A percentile compares a stretch with the other conserved stretches of the same genome.
Conservation (phyloP, 2,797 vertebrate genomes). For the Novumbra hubbsi region DNA sequence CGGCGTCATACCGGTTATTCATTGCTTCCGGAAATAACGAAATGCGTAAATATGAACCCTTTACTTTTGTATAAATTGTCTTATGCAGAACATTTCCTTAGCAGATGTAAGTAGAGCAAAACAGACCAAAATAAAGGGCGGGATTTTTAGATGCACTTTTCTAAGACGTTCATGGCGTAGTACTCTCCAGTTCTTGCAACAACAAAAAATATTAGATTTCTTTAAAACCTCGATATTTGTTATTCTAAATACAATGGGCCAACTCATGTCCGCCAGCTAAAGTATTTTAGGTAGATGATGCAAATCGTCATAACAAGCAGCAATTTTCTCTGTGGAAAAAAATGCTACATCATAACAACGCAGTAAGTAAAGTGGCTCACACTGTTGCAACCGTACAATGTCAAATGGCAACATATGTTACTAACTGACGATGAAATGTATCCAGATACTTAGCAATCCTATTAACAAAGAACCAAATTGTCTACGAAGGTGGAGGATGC, state of each 20-base stretch:
- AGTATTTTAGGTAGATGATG: not conserved
- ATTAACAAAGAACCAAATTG: not conserved
- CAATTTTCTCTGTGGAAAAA: not conserved
- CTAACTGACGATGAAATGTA: not conserved
- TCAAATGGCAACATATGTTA: not conserved
- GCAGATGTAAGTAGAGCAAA: not conserved
- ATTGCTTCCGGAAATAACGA: not conserved
- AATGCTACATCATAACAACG: not conserved
- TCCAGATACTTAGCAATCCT: not conserved
- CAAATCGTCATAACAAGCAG: not conserved
- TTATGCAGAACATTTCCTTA: not conserved
- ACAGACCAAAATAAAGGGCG: not conserved
- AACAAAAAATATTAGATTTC: not conserved
- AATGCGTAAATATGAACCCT: not conserved
- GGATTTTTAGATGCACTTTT: not conserved
- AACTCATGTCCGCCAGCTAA: conserved; percentile 10
- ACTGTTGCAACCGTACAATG: not conserved
- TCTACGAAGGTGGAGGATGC: conserved; percentile 14
- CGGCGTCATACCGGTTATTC: not conserved
- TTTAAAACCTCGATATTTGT: not conserved
- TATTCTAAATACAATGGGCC: conserved; percentile 12
- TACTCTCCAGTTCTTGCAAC: not conserved
- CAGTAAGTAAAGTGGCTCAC: not conserved
- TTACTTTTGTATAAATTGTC: not conserved
- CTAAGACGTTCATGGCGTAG: not conserved